Evolutionary conservation across 2,113 vertebrate genomes (phyloP).

Genomic region (Megalops atlanticus): DNA sequence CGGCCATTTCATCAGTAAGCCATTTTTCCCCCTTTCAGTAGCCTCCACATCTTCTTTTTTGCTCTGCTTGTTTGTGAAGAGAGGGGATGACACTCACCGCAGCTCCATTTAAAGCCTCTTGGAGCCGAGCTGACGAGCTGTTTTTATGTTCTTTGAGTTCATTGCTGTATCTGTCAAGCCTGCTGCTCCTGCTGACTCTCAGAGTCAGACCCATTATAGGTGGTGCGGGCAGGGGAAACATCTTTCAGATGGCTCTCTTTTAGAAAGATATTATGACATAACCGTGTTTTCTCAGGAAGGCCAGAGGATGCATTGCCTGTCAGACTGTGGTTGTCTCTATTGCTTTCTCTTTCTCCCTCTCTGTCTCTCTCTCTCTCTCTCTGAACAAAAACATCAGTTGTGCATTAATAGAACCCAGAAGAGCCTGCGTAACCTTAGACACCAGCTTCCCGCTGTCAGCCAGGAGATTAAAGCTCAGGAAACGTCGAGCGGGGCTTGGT

Average conservation of each 20-base stretch:
- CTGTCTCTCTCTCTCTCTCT: no score
- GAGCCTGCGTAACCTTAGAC: constrained; percentile 72
- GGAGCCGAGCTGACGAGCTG: no score
- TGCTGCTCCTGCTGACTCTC: constrained; percentile 19
- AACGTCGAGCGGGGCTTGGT: constrained; percentile 73
- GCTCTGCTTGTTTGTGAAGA: no score
- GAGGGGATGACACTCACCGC: no score
- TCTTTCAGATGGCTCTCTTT: constrained; percentile 73
- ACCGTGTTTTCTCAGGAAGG: constrained; percentile 74
- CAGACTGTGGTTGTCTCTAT: constrained; percentile 62
- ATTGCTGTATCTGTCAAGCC: not conserved
- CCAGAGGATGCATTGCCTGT: constrained; percentile 68
- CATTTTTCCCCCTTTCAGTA: no score
- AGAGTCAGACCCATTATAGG: constrained; percentile 17
- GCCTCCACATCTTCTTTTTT: no score
- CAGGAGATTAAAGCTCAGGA: constrained; percentile 76
- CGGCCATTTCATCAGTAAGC: no score
- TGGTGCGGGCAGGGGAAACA: not conserved
- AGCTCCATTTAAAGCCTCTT: no score
- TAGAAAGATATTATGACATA: constrained; percentile 77
- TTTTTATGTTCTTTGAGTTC: no score
- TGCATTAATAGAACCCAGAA: constrained; percentile 77
- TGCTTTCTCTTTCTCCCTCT: no score
- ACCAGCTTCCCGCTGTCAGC: constrained; percentile 70
- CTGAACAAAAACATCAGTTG: constrained; percentile 67